phyloP scores from a whole-genome alignment of 2,797 vertebrate genomes.

The Catamblyrhynchus diadema region DNA sequence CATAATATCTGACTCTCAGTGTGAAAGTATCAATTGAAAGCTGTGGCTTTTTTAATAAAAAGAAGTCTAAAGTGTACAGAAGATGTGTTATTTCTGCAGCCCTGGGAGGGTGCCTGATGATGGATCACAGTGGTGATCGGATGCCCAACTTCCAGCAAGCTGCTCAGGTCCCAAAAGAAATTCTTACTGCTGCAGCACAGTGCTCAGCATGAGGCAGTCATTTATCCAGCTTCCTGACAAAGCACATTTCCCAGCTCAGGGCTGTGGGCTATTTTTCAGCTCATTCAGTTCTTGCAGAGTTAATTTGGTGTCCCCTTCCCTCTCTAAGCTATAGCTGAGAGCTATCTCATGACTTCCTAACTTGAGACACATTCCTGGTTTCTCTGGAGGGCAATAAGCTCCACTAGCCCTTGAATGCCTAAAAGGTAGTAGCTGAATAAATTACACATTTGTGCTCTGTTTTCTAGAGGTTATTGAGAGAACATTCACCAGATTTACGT shows the following conservation, averaged over 20 bases:
- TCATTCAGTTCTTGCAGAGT: not conserved
- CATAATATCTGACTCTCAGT: not conserved
- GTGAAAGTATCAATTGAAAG: constrained; percentile 19
- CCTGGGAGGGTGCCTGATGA: not conserved
- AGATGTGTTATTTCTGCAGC: not conserved
- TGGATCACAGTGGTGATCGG: not conserved
- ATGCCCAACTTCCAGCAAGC: not conserved
- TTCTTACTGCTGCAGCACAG: not conserved
- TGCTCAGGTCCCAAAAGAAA: not conserved
- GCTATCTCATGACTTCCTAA: not conserved
- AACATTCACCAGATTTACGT: not conserved
- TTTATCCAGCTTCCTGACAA: constrained; percentile 22
- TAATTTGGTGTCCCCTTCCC: not conserved
- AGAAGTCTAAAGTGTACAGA: not conserved
- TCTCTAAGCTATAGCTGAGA: not conserved
- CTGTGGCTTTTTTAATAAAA: not conserved
- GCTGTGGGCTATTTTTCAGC: not conserved
- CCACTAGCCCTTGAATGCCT: not conserved
- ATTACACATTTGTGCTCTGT: not conserved
- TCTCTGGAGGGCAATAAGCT: not conserved
- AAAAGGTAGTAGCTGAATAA: not conserved
- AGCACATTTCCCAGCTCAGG: not conserved
- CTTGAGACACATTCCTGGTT: not conserved
- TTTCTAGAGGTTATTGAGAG: not conserved
- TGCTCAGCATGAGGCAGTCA: not conserved